Conservation (phyloP, 2,113 vertebrate species). For the Alouatta palliata region DNA sequence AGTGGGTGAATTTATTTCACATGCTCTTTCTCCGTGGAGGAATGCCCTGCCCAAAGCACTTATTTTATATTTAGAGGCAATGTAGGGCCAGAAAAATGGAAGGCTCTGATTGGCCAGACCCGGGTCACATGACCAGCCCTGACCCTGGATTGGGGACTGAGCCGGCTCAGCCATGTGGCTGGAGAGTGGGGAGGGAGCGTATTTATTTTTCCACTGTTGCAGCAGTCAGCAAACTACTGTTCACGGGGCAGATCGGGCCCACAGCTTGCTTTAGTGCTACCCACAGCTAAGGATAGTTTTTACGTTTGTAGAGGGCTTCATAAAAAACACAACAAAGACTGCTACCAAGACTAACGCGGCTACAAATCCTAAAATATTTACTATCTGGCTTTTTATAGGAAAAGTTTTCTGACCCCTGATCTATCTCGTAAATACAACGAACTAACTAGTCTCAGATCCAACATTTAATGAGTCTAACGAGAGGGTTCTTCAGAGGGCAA, state of each 20-base stretch:
- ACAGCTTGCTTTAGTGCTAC: background rate
- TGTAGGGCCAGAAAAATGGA: background rate
- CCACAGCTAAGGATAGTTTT: background rate
- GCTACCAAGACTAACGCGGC: background rate
- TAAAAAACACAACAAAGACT: background rate
- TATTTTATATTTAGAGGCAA: background rate
- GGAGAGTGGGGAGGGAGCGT: fast-evolving
- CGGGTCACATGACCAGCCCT: background rate
- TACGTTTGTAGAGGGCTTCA: background rate
- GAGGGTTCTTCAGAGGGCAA: background rate
- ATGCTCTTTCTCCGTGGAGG: background rate
- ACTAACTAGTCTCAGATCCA: background rate
- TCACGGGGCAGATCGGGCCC: background rate
- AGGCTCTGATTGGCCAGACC: background rate
- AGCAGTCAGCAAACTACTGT: background rate
- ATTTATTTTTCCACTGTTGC: background rate
- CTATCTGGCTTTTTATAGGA: background rate
- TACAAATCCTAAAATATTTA: background rate
- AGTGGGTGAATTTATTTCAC: background rate
- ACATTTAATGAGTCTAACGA: background rate
- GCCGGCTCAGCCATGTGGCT: fast-evolving
- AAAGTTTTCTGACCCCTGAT: background rate
- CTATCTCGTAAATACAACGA: background rate
- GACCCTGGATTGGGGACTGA: background rate
- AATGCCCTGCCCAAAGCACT: background rate